Percentiles rank a stretch among this genome's conserved stretches.
Conservation (phyloP, 2,888 invertebrate species). For the Norana najaformis region DNA sequence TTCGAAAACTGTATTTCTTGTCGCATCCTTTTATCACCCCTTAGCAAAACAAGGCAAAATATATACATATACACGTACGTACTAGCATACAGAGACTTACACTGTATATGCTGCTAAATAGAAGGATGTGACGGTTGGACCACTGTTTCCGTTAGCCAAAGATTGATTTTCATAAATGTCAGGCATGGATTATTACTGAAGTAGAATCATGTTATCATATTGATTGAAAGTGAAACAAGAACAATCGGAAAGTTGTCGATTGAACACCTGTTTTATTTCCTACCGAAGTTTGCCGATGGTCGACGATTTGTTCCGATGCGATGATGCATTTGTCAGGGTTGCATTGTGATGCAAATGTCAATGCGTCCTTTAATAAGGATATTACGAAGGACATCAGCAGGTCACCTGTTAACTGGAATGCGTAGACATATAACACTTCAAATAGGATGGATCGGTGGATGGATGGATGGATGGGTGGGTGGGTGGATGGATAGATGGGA, state of each 20-base stretch:
- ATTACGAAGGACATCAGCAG: no score
- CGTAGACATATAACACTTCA: not conserved
- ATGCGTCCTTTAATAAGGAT: not conserved
- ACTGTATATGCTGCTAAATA: not conserved
- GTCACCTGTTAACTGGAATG: no score
- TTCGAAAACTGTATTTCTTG: no score
- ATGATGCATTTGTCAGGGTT: not conserved
- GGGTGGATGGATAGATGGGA: not conserved
- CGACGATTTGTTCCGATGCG: not conserved
- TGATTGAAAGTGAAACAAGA: not conserved
- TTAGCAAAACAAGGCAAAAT: no score
- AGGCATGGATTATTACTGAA: not conserved
- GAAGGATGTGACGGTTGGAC: not conserved
- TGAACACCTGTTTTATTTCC: not conserved
- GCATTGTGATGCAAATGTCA: not conserved
- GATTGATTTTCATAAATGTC: constrained; percentile 5
- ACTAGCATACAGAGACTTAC: not conserved
- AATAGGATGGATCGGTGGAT: not conserved
- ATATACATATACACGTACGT: not conserved
- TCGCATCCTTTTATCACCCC: no score
- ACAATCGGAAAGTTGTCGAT: not conserved
- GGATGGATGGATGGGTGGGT: not conserved
- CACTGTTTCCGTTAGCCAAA: no score
- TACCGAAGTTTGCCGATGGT: not conserved
- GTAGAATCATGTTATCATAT: not conserved